A percentile compares a stretch with the other conserved stretches of the same genome.
Evolutionary conservation across 2,113 vertebrate species (phyloP).

Genomic region (Struthidea cinerea): DNA sequence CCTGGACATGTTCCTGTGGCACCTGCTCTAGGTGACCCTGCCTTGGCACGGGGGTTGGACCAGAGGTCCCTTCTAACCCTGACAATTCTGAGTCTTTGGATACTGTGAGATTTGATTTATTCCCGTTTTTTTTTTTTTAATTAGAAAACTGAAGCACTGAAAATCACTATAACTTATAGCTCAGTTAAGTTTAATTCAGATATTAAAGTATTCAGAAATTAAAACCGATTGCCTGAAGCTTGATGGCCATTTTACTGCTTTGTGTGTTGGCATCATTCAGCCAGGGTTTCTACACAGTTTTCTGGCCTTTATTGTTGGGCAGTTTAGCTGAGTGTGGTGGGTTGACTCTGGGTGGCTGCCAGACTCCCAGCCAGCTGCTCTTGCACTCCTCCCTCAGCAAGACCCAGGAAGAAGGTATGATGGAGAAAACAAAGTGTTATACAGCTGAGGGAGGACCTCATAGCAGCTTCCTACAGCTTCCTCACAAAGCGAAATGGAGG

Average conservation of each 20-base stretch:
- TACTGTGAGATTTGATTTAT: neutral
- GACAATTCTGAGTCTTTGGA: neutral
- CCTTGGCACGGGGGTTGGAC: neutral
- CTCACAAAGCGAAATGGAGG: neutral
- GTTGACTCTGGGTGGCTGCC: neutral
- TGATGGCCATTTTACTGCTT: neutral
- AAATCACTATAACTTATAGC: neutral
- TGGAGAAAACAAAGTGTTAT: neutral
- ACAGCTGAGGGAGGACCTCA: neutral
- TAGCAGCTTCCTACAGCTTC: neutral
- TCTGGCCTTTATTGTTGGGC: neutral
- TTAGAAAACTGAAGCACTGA: neutral
- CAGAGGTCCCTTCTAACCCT: neutral
- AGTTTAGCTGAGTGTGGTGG: neutral
- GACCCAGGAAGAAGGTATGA: neutral
- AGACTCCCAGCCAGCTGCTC: neutral
- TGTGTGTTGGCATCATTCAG: neutral
- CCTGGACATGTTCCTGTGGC: neutral
- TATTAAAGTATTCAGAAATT: neutral
- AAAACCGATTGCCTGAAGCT: neutral
- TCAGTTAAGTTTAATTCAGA: neutral
- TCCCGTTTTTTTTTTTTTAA: rapidly evolving
- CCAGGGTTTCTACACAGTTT: neutral
- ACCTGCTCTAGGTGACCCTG: neutral
- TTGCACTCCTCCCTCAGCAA: neutral